These are phyloP conservation scores for Halcyon leucocephala DNA, from an alignment of 2,797 vertebrate genomes.

Conservation along the genomic window DNA sequence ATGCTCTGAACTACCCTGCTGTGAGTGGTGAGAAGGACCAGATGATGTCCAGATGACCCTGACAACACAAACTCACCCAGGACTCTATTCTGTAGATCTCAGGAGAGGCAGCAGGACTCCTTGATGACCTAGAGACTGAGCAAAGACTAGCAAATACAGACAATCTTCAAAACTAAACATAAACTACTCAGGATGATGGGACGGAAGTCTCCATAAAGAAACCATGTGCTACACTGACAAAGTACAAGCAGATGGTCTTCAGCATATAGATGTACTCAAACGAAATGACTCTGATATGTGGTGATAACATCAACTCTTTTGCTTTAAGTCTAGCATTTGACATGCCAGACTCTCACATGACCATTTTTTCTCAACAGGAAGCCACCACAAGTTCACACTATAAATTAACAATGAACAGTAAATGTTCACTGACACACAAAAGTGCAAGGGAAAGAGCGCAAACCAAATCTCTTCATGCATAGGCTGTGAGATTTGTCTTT, in stretches of 20 bases:
- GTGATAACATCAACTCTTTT: neutral
- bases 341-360: neutral
- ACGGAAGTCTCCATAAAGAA: neutral
- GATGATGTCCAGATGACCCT: neutral
- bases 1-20: neutral
- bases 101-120: neutral
- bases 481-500: neutral
- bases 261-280: neutral
- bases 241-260: neutral
- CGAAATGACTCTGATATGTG: neutral
- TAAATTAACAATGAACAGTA: neutral
- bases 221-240: neutral
- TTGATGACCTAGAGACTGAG: neutral
- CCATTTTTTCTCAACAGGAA: neutral
- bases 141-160: neutral
- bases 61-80: neutral
- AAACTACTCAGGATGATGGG: neutral
- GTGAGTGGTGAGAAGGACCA: accelerated
- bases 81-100: neutral
- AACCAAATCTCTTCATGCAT: accelerated
- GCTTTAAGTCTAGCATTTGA: neutral
- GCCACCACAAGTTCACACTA: neutral
- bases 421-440: neutral
- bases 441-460: neutral
- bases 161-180: neutral